Conservation (phyloP, 2,797 vertebrate species). For the Sebastes jordani region DNA sequence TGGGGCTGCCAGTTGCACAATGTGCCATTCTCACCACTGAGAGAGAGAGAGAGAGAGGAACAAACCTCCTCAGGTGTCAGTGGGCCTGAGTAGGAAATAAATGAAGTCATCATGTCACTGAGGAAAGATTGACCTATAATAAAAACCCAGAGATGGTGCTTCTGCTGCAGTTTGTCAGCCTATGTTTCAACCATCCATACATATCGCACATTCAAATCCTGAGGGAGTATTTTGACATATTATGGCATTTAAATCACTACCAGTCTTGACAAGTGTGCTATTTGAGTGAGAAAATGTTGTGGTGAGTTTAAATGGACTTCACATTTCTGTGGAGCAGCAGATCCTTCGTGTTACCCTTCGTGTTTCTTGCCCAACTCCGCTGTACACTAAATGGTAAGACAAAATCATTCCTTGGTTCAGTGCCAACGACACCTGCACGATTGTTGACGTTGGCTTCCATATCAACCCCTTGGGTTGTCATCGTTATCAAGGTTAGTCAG, state of each 20-base stretch:
- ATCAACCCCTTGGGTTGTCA: conserved; percentile 32
- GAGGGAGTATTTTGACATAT: neutral
- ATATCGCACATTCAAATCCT: neutral
- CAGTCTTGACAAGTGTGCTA: neutral
- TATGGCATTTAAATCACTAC: neutral
- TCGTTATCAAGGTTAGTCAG: conserved; percentile 42
- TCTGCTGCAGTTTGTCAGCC: neutral
- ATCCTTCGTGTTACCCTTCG: neutral
- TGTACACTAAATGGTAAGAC: conserved; percentile 17
- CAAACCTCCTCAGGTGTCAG: conserved; percentile 50
- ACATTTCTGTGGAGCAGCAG: neutral
- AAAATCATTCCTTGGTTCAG: conserved; percentile 51
- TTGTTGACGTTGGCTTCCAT: conserved; percentile 63
- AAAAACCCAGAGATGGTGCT: neutral
- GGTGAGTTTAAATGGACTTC: conserved; percentile 3
- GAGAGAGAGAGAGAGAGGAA: neutral
- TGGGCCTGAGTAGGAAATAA: conserved; percentile 8
- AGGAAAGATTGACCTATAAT: neutral
- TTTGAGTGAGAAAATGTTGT: conserved; percentile 11
- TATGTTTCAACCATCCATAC: conserved; percentile 17
- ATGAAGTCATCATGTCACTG: conserved; percentile 32
- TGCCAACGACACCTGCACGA: conserved; percentile 44
- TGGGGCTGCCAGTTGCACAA: conserved; percentile 55
- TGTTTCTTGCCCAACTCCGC: conserved; percentile 25
- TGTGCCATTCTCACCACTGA: conserved; percentile 38